Evolutionary conservation across 2,797 vertebrate genomes (phyloP).

Genomic region (Gallirallus australis): DNA sequence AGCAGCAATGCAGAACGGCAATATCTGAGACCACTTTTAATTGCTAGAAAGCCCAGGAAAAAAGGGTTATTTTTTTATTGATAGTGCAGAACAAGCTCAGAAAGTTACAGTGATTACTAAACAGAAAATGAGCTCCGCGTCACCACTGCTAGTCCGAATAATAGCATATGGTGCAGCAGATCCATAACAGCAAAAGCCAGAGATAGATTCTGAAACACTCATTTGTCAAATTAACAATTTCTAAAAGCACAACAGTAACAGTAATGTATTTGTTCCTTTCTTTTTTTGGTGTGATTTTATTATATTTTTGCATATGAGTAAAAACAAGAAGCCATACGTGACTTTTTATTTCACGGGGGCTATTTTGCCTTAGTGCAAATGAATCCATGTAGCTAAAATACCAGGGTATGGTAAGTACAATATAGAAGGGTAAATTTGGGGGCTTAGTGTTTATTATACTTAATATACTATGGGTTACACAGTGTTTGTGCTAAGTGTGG

Average conservation of each 20-base stretch:
- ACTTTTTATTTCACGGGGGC: neutral
- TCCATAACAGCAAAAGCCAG: conserved; percentile 38
- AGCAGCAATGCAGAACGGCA: conserved; percentile 8
- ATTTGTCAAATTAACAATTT: conserved; percentile 56
- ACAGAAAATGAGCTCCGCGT: conserved; percentile 30
- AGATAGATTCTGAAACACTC: conserved; percentile 15
- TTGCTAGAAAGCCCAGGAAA: neutral
- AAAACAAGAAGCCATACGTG: neutral
- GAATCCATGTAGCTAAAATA: neutral
- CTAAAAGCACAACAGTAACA: conserved; percentile 24
- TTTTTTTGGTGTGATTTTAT: neutral
- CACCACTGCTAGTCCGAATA: neutral
- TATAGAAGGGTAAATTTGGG: neutral
- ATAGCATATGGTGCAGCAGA: conserved; percentile 61
- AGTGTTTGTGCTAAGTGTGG: neutral
- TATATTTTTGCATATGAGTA: neutral
- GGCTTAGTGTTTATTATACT: neutral
- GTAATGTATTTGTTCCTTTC: neutral
- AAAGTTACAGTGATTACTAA: conserved; percentile 25
- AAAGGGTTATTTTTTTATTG: neutral
- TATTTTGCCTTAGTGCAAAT: neutral
- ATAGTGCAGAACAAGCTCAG: neutral
- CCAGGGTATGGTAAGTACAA: neutral
- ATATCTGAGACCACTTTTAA: conserved; percentile 6
- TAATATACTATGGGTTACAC: neutral